Evolutionary conservation across 2,113 vertebrate species (phyloP), one percentile per base, ranked within the genome.

Genomic region (Gopherus evgoodei): DNA sequence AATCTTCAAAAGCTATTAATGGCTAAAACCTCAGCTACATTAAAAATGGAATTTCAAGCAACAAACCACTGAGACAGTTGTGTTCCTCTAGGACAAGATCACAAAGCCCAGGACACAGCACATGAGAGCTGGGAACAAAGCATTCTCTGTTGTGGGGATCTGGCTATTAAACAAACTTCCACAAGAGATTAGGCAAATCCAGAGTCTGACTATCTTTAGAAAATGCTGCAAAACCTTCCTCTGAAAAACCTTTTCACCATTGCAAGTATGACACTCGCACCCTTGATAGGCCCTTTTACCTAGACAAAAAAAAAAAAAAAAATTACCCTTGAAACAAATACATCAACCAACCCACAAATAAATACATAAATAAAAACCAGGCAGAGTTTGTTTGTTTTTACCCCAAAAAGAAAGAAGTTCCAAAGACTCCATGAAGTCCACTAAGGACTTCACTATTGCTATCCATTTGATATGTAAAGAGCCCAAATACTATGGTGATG

Each of bases 231-330:
- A 87, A 59, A 5, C 25, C 72, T n/a, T 82, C 75, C 42, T 54
- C 44, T 10, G 35, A 88, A 84, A 75, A 86, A 0, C 19, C 24
- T 11, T 54, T 86, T 13, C 72, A 76, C 49, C 16, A 83, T 38
- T 21, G 14, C 0, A 0, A 16, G 57, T 49, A 49, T 83, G 79
- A 29, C 1, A 1, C 35, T 38, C 6, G 0, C 1, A 1, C 27
- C 44, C 9, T 11, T 50, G 42, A 81, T 24, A 76, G 54, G 80
- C 25, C 53, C 11, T 29, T 16, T 38, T 76, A 44, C 22, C 42
- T 42, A 47, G 25, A 13, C 5, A 38, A 69, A 69, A 69, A 69
- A 69, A n/a, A 62, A 5, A 31, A 38, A 72, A 10, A 38, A 53
- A 53, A 54, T 54, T 21, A 44, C 24, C 25, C 13, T 76, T 44